Base-by-base conservation (phyloP, 2,888 invertebrate species). In the Polydrusus cervinus region DNA sequence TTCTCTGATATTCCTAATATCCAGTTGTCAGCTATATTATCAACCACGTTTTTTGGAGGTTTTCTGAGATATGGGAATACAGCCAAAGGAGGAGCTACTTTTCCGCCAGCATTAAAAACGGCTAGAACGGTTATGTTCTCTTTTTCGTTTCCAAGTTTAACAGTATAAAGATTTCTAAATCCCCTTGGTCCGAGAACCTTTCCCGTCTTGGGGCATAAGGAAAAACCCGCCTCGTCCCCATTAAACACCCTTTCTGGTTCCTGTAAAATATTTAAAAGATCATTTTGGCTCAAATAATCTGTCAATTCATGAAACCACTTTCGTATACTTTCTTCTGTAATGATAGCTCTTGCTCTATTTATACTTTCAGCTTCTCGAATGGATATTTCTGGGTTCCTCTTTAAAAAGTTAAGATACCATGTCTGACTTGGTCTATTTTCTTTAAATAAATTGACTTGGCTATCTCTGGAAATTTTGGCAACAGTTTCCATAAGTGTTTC, bases 361-460 rank as follows among this genome's bases (percentile, higher is more conserved):
- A 76, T 68, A 9, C 53, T 40, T 47, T 78, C 74, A n/a, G 78
- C 72, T 62, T 75, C 73, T 49, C 69, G 61, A 5, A 77, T 16
- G n/a, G 67, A 71, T 25, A 83, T 74, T 68, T 81, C 79, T 10
- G 79, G 80, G 78, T 84, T 80, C 57, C 83, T 71, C 45, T 76
- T 78, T 60, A 83, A 77, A 76, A 84, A 84, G 25, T 68, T 78
- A 57, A 53, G 18, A 60, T 80, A 83, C 83, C 84, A 84, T 45
- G 72, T 81, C 76, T 80, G 55, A 9, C 74, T 75, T 16, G 75
- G 76, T 57, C 30, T 66, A 10, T 65, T 65, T 49, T 79, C 67
- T 49, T 66, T 69, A 67, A 73, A 79, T 43, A 62, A 13, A 57
- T 25, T 25, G 25, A 25, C 25, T 25, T 25, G 25, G 25, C 25